Percentiles rank a stretch among this genome's conserved stretches.
Evolutionary conservation across 2,888 invertebrate genomes (phyloP).

Genomic region (Thelaira solivaga): DNA sequence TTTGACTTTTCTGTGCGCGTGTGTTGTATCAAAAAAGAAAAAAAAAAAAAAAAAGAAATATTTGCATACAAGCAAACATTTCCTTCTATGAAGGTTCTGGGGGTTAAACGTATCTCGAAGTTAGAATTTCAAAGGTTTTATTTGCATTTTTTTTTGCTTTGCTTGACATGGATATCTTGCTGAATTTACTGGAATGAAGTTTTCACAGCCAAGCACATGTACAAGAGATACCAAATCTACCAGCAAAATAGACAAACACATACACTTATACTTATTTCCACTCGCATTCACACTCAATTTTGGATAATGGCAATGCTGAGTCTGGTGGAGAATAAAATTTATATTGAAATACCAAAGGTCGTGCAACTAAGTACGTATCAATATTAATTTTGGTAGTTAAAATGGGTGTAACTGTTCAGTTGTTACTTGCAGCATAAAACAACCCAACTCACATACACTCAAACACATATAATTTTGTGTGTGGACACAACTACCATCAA

Average conservation of each 20-base stretch:
- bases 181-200: neutral
- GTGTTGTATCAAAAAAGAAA: neutral
- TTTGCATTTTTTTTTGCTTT: no score
- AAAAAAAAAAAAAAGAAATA: conserved; percentile 18
- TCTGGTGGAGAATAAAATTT: conserved; percentile 26
- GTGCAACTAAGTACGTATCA: conserved; percentile 15
- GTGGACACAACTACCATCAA: neutral
- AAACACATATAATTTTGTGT: neutral
- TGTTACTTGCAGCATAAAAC: neutral
- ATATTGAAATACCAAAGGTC: conserved; percentile 52
- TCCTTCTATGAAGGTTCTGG: neutral
- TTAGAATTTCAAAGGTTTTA: conserved; percentile 11
- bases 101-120: neutral
- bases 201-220: neutral
- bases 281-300: no score
- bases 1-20: conserved; percentile 27
- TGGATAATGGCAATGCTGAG: no score
- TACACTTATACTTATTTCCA: no score
- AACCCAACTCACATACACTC: no score
- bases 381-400: conserved; percentile 32
- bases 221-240: neutral
- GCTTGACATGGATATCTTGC: neutral
- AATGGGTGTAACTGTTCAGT: conserved; percentile 38
- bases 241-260: no score
- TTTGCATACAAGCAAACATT: conserved; percentile 22